Evolutionary conservation across 1,140 invertebrate species (phyloP).

Genomic region (Phenacoccus solenopsis): DNA sequence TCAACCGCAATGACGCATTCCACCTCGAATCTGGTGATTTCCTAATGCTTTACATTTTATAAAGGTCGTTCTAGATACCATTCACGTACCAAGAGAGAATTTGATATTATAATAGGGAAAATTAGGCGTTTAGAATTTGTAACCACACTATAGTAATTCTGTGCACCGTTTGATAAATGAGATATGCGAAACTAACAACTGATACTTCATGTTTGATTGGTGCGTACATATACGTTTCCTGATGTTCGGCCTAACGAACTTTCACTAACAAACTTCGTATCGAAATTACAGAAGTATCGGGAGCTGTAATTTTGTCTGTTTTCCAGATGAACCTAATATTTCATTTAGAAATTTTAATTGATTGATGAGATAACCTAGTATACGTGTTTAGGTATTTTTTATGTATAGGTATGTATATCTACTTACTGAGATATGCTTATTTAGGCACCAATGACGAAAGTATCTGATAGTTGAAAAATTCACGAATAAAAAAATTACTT

Average conservation of each 20-base stretch:
- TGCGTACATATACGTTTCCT: neutral
- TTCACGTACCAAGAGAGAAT: neutral
- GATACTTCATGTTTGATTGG: conserved; percentile 2
- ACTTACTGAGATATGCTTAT: too few species aligned
- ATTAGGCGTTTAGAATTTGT: conserved; percentile 12
- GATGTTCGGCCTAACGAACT: conserved; percentile 14
- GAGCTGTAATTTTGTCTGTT: neutral
- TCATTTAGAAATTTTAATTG: too few species aligned
- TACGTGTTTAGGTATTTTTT: too few species aligned
- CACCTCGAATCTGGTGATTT: neutral
- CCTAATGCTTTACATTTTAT: neutral
- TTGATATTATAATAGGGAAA: conserved; percentile 10
- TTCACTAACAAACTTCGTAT: conserved; percentile 14
- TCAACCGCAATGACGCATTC: neutral
- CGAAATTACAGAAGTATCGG: conserved; percentile 1
- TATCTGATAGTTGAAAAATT: too few species aligned
- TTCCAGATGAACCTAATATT: too few species aligned
- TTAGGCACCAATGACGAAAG: too few species aligned
- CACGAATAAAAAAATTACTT: too few species aligned
- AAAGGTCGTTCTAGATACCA: neutral
- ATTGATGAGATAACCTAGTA: too few species aligned
- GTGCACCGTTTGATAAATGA: conserved; percentile 10
- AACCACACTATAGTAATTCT: conserved; percentile 8
- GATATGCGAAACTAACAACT: conserved; percentile 10
- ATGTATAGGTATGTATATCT: too few species aligned